Conservation (phyloP, 2,888 invertebrate species). For the Tipula helvola region DNA sequence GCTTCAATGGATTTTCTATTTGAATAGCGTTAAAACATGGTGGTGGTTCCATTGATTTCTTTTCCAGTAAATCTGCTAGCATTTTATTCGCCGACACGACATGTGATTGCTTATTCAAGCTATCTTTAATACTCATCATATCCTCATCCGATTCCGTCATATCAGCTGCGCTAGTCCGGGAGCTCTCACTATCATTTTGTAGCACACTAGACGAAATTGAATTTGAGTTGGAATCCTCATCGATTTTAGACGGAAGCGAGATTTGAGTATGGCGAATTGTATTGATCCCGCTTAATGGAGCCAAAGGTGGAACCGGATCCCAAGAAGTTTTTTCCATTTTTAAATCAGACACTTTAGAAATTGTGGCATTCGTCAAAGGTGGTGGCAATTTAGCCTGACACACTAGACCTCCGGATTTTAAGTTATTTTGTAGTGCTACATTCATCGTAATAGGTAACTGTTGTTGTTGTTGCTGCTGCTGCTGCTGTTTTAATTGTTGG, state of each 20-base stretch:
- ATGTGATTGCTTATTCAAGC: slow-evolving; percentile 24
- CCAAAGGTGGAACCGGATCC: slow-evolving; percentile 31
- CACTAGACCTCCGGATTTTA: background rate
- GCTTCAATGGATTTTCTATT: slow-evolving; percentile 18
- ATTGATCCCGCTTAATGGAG: slow-evolving; percentile 28
- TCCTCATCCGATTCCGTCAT: slow-evolving; percentile 47
- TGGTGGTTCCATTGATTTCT: slow-evolving; percentile 47
- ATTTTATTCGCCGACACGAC: slow-evolving; percentile 49
- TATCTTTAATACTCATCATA: slow-evolving; percentile 41
- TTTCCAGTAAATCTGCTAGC: slow-evolving; percentile 72
- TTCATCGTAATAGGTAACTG: background rate
- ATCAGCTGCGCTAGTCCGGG: slow-evolving; percentile 50
- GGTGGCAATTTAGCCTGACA: background rate
- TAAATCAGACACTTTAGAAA: slow-evolving; percentile 15
- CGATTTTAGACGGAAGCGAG: slow-evolving; percentile 19
- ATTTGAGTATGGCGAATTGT: background rate
- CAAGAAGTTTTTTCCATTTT: slow-evolving; percentile 15
- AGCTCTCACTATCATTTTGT: slow-evolving; percentile 40
- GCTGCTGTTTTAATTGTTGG: slow-evolving; percentile 47
- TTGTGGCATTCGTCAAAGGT: slow-evolving; percentile 26
- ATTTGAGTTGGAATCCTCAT: slow-evolving; percentile 40
- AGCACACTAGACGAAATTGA: slow-evolving; percentile 43
- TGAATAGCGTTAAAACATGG: slow-evolving; percentile 6
- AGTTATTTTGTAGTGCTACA: background rate
- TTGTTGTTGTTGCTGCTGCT: slow-evolving; percentile 41